These are phyloP conservation scores for Basileuterus tristriatus DNA, from an alignment of 2,797 vertebrate species.

Conservation along the genomic window DNA sequence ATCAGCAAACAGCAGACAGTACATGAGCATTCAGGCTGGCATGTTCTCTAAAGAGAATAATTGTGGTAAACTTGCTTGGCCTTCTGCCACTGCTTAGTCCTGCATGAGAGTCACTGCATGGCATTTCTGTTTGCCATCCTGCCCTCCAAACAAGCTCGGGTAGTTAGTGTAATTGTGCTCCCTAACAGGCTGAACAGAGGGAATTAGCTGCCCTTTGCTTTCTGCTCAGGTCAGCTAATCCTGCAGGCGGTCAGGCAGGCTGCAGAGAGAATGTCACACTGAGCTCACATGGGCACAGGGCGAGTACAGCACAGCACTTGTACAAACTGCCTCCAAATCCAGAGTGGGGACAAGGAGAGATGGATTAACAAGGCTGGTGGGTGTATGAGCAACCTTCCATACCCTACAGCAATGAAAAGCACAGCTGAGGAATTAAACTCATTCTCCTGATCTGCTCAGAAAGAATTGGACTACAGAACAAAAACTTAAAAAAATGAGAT, in stretches of 20 bases:
- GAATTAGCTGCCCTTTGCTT: constrained; percentile 36
- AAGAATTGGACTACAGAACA: background rate
- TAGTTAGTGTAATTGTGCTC: background rate
- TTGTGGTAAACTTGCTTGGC: constrained; percentile 19
- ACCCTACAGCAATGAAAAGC: background rate
- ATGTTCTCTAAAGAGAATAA: constrained; percentile 26
- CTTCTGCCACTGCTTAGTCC: background rate
- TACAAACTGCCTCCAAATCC: background rate
- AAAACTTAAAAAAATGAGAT: background rate
- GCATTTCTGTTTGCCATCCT: background rate
- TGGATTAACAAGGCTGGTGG: background rate
- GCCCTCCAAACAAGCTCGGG: background rate
- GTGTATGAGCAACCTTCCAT: background rate
- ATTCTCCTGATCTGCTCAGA: background rate
- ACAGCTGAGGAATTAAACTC: background rate
- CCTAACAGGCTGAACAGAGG: background rate
- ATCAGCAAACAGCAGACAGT: background rate
- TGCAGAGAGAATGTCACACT: background rate
- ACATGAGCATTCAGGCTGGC: background rate
- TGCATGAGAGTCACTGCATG: background rate
- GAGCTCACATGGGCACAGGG: background rate
- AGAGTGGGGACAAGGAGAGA: background rate
- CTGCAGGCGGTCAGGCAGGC: background rate
- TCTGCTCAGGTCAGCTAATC: constrained; percentile 44
- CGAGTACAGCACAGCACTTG: background rate